phyloP scores from a whole-genome alignment of 2,888 invertebrate genomes.

The Heliconius erato region DNA sequence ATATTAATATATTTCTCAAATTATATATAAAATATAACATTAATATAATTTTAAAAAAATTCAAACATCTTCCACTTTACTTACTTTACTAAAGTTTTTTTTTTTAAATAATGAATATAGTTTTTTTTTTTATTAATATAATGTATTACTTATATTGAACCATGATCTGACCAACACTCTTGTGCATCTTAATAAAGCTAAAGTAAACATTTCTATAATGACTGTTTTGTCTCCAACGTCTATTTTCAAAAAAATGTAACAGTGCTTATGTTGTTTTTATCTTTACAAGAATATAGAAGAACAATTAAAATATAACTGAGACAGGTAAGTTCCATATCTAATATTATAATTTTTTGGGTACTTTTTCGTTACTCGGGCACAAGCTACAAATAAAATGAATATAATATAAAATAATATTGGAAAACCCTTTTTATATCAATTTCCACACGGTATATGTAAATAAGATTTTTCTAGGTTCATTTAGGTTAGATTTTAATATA shows the following conservation, averaged over 20 bases:
- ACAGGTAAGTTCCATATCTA: conserved; percentile 27
- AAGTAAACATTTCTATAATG: conserved; percentile 11
- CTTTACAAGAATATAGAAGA: neutral
- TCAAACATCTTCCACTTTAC: neutral
- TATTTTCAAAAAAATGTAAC: neutral
- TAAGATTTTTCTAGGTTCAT: no score
- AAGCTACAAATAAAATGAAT: neutral
- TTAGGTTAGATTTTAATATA: no score
- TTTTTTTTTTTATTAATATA: neutral
- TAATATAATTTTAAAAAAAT: no score
- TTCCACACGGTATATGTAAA: neutral
- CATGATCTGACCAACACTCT: conserved; percentile 37
- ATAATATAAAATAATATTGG: neutral
- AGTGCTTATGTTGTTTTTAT: conserved; percentile 15
- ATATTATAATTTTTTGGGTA: neutral
- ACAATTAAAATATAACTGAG: neutral
- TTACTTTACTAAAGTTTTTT: neutral
- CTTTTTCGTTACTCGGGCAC: neutral
- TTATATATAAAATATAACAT: no score
- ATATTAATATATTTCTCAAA: no score
- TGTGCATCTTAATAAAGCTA: conserved; percentile 18
- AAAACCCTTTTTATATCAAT: neutral
- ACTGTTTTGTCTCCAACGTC: conserved; percentile 32
- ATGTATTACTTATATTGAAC: neutral
- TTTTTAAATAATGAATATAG: neutral